Conservation (phyloP, 35 echinoderm and acorn worm genomes). For the Lytechinus pictus region DNA sequence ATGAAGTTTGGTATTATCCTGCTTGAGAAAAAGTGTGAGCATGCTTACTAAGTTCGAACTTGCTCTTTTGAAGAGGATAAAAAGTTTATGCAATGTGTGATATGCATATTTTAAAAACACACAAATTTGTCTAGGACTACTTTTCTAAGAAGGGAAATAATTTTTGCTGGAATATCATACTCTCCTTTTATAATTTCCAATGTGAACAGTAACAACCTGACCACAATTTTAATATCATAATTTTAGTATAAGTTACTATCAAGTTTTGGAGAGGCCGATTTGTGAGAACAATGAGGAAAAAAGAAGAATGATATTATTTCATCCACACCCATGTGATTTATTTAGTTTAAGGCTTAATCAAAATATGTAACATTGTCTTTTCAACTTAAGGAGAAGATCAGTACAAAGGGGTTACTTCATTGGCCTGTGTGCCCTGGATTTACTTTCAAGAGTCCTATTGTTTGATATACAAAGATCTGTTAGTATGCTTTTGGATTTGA, state of each 20-base stretch:
- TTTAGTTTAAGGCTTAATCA: too few relatives aligned
- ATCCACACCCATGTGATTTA: neutral
- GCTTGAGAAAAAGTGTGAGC: neutral
- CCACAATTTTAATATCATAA: too few relatives aligned
- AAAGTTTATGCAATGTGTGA: neutral
- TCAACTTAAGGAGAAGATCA: neutral
- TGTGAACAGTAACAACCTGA: too few relatives aligned
- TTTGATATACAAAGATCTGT: neutral
- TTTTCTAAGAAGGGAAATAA: too few relatives aligned
- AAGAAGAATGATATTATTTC: too few relatives aligned
- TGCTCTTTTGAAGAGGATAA: neutral
- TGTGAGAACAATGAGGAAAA: too few relatives aligned
- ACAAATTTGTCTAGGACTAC: neutral
- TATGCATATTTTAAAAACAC: neutral
- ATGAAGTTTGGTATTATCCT: neutral
- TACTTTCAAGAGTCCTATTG: neutral
- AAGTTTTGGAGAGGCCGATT: too few relatives aligned
- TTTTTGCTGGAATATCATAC: too few relatives aligned
- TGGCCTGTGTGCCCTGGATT: neutral
- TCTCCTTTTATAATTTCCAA: too few relatives aligned
- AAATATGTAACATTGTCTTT: neutral
- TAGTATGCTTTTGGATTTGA: neutral
- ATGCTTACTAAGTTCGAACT: neutral
- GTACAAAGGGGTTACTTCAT: neutral
- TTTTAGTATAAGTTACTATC: too few relatives aligned